A percentile compares a stretch with the other conserved stretches of the same genome.
Evolutionary conservation across 2,888 invertebrate genomes (phyloP).

Genomic region (Axea sp.): DNA sequence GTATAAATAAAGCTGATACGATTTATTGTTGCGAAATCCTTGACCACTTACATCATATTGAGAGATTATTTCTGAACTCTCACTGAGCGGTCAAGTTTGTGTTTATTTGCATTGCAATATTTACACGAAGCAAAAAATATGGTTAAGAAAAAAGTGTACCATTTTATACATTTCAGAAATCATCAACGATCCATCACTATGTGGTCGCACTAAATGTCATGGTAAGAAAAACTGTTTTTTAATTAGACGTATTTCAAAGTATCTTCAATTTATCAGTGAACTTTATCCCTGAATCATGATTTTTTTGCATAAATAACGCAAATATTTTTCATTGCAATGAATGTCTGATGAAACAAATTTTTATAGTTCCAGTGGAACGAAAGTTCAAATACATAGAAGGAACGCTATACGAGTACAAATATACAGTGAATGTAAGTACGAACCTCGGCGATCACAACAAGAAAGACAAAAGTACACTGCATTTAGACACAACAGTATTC

Average conservation of each 20-base stretch:
- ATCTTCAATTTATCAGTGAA: too few species aligned
- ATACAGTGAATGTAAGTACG: constrained; percentile 86
- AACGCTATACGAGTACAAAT: constrained; percentile 85
- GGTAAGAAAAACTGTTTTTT: constrained; percentile 66
- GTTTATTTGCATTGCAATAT: constrained; percentile 1
- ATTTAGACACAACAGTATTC: constrained; percentile 82
- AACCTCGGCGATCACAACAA: constrained; percentile 67
- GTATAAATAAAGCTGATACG: constrained; percentile 4
- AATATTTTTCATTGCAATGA: too few species aligned
- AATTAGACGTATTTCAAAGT: too few species aligned
- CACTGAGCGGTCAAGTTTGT: constrained; percentile 22
- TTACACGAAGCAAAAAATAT: background rate
- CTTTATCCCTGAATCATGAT: too few species aligned
- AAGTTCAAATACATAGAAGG: constrained; percentile 84
- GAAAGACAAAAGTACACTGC: constrained; percentile 84
- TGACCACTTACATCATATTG: constrained; percentile 3
- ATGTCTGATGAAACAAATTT: too few species aligned
- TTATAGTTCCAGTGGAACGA: constrained; percentile 80
- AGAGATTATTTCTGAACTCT: constrained; percentile 13
- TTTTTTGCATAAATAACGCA: too few species aligned
- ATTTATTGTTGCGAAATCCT: constrained; percentile 5
- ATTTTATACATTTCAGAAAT: constrained; percentile 68
- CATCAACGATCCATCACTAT: constrained; percentile 69
- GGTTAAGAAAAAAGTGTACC: background rate
- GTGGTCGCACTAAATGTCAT: constrained; percentile 74